Evolutionary conservation across 1,140 invertebrate genomes (phyloP).

Genomic region (Tetranychus cinnabarinus): DNA sequence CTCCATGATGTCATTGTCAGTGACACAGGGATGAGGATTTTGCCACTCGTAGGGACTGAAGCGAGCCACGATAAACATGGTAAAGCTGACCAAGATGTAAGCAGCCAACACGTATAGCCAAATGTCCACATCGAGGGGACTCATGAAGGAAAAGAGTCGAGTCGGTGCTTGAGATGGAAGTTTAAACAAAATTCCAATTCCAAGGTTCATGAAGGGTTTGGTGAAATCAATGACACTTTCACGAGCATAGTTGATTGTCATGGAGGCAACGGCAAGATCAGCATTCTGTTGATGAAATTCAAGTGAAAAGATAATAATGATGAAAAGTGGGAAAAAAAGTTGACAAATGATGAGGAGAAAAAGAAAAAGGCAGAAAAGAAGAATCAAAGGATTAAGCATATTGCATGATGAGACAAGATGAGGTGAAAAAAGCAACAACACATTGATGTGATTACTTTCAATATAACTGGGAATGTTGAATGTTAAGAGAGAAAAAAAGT

Average conservation of each 20-base stretch:
- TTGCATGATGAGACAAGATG: too few relatives aligned
- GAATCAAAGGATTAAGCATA: too few relatives aligned
- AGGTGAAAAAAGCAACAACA: too few relatives aligned
- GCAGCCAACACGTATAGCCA: slow-evolving; percentile 91
- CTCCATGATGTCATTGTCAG: slow-evolving; percentile 34
- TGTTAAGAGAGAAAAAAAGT: neutral
- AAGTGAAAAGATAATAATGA: neutral
- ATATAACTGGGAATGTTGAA: neutral
- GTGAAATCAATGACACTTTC: slow-evolving; percentile 30
- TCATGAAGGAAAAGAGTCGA: slow-evolving; percentile 74
- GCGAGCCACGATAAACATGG: slow-evolving; percentile 76
- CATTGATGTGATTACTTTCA: too few relatives aligned
- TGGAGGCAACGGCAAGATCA: slow-evolving; percentile 23
- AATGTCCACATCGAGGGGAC: slow-evolving; percentile 68
- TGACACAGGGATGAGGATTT: slow-evolving; percentile 37
- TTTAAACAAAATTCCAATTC: slow-evolving; percentile 26
- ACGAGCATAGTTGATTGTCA: slow-evolving; percentile 23
- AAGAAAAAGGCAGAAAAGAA: neutral
- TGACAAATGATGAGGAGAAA: neutral
- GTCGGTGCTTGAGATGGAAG: slow-evolving; percentile 51
- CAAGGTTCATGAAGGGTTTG: slow-evolving; percentile 25
- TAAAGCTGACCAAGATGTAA: slow-evolving; percentile 67
- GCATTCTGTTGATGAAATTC: slow-evolving; percentile 55
- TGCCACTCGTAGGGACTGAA: slow-evolving; percentile 78
- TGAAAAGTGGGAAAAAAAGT: neutral